Conservation (phyloP, 2,797 vertebrate genomes). For the Eulemur mongoz region DNA sequence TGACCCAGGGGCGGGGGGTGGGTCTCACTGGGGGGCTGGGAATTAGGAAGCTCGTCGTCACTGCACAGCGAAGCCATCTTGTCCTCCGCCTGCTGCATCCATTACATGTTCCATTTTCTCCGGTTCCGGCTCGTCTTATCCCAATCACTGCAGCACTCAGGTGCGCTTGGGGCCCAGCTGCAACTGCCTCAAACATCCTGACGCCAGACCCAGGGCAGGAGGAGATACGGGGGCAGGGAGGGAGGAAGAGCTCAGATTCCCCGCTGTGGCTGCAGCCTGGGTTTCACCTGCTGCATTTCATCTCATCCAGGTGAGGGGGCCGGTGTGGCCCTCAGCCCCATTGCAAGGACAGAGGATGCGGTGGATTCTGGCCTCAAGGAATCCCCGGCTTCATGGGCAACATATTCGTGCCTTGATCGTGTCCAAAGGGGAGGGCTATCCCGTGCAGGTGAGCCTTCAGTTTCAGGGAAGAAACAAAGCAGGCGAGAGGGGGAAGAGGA, state of each 20-base stretch:
- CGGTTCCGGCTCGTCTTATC: neutral
- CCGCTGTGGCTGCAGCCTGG: neutral
- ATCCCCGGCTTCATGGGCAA: fast-evolving
- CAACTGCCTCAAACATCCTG: fast-evolving
- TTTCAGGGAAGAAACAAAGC: neutral
- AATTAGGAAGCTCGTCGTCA: fast-evolving
- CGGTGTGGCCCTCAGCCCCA: fast-evolving
- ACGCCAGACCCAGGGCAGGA: fast-evolving
- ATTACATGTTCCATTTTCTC: neutral
- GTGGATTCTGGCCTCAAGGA: neutral
- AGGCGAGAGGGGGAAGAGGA: fast-evolving
- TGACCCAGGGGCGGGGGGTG: fast-evolving
- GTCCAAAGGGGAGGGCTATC: fast-evolving
- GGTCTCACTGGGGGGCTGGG: neutral
- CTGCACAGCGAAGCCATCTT: fast-evolving
- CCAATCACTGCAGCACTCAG: fast-evolving
- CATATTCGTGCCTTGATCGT: too few relatives aligned
- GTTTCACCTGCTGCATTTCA: too few relatives aligned
- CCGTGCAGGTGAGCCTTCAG: neutral
- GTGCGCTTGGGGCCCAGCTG: neutral
- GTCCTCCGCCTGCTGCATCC: fast-evolving
- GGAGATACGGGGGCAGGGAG: fast-evolving
- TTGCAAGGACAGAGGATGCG: fast-evolving
- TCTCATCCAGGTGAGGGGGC: neutral
- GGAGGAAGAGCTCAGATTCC: neutral